Evolutionary conservation across 2,797 vertebrate species (phyloP), one percentile per base, ranked within the genome.

Genomic region (Paedocypris micromegethes): DNA sequence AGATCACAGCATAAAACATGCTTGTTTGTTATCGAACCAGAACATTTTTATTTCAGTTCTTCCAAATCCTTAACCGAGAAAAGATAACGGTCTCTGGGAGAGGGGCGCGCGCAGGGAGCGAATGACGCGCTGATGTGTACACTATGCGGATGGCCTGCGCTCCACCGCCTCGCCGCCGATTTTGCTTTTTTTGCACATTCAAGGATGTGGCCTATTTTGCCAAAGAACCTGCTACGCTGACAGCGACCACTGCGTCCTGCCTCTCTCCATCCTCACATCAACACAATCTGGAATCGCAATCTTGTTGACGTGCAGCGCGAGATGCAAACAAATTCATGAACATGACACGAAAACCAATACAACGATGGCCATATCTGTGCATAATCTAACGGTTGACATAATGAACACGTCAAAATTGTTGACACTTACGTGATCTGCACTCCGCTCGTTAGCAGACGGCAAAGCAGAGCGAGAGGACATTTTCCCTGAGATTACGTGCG

Each of bases 391-490:
- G 61, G 41, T 72, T 70, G 53, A 74, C 78, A 77, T 61, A 70
- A 67, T 9, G 50, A 52, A 50, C 8, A 51, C 23, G 23, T 23
- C 23, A 23, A 23, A 23, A 23, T 23, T 37, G 4, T 44, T 66
- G 77, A 74, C 79, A 91, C 92, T 93, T 92, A 93, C 92, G 86
- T 92, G 84, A 76, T 93, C 92, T 70, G 88, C 85, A 81, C 89
- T 92, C 84, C 92, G 90, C 83, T 94, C 92, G 87, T 90, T 92
- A 74, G 91, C 92, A 75, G 92, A 88, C 83, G 92, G 89, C 83
- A 94, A 89, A 78, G 92, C 90, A 79, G 92, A 91, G 70, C 92
- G 90, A 85, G 90, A 88, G 83, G 92, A 93, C 92, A 93, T 93
- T 80, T 70, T 78, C 74, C 76, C 72, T 82, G 77, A 86, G 83